phyloP scores from a whole-genome alignment of 2,888 invertebrate genomes.

The Thecocarcelia acutangulata region DNA sequence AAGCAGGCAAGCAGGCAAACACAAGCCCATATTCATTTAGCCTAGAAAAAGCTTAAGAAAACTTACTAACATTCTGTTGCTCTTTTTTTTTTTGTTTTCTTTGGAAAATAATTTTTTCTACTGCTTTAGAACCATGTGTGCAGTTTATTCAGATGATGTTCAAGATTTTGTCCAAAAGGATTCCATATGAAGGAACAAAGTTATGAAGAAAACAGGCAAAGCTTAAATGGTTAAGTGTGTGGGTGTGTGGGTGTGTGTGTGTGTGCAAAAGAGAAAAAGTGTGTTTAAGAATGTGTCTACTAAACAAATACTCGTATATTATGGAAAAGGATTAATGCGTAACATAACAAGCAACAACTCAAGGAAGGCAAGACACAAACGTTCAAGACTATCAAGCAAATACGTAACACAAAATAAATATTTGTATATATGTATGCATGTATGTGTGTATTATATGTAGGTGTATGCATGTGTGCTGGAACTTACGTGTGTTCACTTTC shows the following conservation, averaged over 20 bases:
- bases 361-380: constrained; percentile 1
- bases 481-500: constrained; percentile 41
- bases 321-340: constrained; percentile 70
- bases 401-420: not conserved
- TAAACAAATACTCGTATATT: constrained; percentile 71
- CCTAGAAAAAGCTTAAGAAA: constrained; percentile 68
- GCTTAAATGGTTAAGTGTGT: not conserved
- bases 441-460: not conserved
- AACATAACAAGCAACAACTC: constrained; percentile 51
- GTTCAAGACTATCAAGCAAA: constrained; percentile 46
- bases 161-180: constrained; percentile 44
- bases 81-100: not conserved
- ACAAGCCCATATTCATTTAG: constrained; percentile 57
- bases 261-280: constrained; percentile 2
- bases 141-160: constrained; percentile 56
- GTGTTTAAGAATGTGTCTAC: constrained; percentile 54
- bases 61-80: constrained; percentile 64
- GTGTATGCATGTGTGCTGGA: constrained; percentile 13
- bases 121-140: constrained; percentile 69
- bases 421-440: not conserved
- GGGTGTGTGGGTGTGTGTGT: not conserved
- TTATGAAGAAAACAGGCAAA: constrained; percentile 32
- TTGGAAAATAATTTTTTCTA: not conserved
- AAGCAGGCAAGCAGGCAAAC: too few species aligned
- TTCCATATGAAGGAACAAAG: constrained; percentile 44